Base-by-base conservation (phyloP, 2,797 vertebrate genomes). In the Gymnothorax reevesii region DNA sequence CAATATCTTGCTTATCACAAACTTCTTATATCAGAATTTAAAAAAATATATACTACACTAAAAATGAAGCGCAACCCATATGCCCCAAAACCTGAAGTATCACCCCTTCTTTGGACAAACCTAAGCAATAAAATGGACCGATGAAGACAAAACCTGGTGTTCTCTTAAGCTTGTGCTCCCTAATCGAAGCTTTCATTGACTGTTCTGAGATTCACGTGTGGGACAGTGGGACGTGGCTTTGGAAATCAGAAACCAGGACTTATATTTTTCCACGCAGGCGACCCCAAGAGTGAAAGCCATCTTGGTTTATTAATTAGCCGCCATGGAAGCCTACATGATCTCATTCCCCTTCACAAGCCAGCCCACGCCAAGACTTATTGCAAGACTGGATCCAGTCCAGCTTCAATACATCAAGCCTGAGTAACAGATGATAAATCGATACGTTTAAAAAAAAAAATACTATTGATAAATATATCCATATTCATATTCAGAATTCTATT, bases 341-440 rank as follows among this genome's bases (percentile, higher is more conserved):
- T 95, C 93, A 94, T 90, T 88, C 86, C 79, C 89, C 88, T 22
- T 79, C 90, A 85, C 92, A 93, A 52, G 89, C 91, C 91, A 89
- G 17, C 90, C 33, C 88, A 93, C 92, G 89, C 89, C 89, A 91
- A 92, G 87, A 90, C 92, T 91, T 94, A 94, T 94, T 91, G 89
- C 92, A 92, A 88, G 90, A 88, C 91, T 96, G 96, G 95, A 94
- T 82, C 33, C 71, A 88, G 88, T 94, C 95, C 95, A 96, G 91
- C 90, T 91, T 97, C 96, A 94, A 95, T 96, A 95, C 90, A 94
- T 95, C 95, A 95, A 92, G 95, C 94, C 87, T 87, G 89, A 93
- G 94, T 97, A 96, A 96, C 94, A 95, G 97, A 97, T 95, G 96
- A 95, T 95, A 94, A 97, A 97, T 97, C 97, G 94, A 97, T 97